Evolutionary conservation across 2,113 vertebrate species (phyloP).

Genomic region (Microtus ochrogaster): DNA sequence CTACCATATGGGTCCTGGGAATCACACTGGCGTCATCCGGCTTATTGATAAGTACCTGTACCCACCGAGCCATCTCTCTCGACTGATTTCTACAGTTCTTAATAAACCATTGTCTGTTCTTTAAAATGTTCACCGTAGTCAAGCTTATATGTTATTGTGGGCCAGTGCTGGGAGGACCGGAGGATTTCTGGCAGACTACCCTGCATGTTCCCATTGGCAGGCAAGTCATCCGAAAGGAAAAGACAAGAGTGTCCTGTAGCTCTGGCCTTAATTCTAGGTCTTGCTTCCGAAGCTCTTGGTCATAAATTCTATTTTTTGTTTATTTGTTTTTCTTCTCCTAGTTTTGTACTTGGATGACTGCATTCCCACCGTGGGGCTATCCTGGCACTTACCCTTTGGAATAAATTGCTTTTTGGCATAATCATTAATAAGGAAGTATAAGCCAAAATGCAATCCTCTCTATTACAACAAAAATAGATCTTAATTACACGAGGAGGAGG

Average conservation of each 20-base stretch:
- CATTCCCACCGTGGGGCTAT: neutral
- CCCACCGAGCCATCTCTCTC: neutral
- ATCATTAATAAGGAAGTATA: conserved; percentile 47
- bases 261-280: neutral
- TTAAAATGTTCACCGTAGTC: neutral
- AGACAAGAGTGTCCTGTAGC: neutral
- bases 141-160: neutral
- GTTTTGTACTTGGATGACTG: neutral
- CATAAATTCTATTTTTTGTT: conserved; percentile 41
- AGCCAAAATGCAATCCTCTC: conserved; percentile 49
- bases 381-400: conserved; percentile 3
- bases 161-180: neutral
- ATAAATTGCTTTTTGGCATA: conserved; percentile 36
- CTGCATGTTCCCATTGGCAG: neutral
- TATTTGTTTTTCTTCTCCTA: neutral
- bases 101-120: neutral
- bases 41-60: neutral
- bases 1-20: neutral
- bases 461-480: conserved; percentile 50
- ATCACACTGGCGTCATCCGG: too few relatives aligned
- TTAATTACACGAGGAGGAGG: conserved; percentile 52
- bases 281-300: neutral
- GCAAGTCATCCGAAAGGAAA: neutral
- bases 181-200: neutral
- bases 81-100: neutral